Evolutionary conservation across 2,113 vertebrate genomes (phyloP), one percentile per base, ranked within the genome.

Genomic region (Lepidothrix coronata): DNA sequence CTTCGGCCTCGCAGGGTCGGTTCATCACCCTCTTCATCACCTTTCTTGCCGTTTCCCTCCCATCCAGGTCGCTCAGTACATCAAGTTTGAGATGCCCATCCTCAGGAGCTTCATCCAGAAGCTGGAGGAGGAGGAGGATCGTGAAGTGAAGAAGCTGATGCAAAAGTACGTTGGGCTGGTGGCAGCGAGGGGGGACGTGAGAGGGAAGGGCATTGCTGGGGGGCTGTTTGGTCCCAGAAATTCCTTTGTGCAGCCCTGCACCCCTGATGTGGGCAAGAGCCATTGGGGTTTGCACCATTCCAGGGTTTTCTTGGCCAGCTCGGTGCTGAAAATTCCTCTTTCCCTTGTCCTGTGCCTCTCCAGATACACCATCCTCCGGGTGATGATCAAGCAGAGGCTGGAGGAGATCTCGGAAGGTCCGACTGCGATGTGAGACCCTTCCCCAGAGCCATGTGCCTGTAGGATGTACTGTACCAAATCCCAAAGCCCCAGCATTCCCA

Each of bases 21-120:
- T 11, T 28, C 86, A 4, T 41, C 11, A 0, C 18, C 30, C 25
- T 41, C 27, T 14, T 52, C 72, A 24, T 24, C 31, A 1, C 51
- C 59, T 9, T 1, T 2, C 24, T 17, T 19, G 46, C 46, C 8
- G 2, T 31, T 65, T 54, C 37, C 51, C 27, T 49, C 66, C 57
- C 39, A 7, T 91, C 72, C 90, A 99, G 99, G 99, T 99, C 71
- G 99, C 99, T 33, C 99, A 99, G 96, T 99, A 99, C 91, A 99
- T 99, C 85, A 99, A 99, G 95, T 99, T 99, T 15, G 99, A 99
- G 97, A 99, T 99, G 99, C 99, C 99, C 0, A 99, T 99, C 48
- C 98, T 99, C 91, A 98, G 98, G 97, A 99, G 99, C 97, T 99
- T 99, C 95, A 99, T 99, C 95, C 98, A 98, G 81, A 99, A 99